Evolutionary conservation across 1,140 invertebrate genomes (phyloP).

Genomic region (Aleiodes sp.): DNA sequence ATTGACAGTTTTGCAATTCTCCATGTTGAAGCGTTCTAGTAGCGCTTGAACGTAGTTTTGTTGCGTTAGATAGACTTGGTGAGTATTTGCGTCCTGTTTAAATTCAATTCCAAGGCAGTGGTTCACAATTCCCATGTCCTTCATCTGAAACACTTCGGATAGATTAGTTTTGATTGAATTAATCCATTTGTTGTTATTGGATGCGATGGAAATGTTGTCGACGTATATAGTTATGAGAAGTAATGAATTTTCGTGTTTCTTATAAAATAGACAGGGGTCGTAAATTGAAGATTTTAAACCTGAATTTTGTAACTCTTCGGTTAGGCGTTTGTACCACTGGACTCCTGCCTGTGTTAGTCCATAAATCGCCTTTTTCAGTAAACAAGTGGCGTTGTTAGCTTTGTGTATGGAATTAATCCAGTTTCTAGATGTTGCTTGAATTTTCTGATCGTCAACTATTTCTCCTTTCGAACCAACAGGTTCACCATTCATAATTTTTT

Average conservation of each 20-base stretch:
- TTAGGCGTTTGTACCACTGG: constrained; percentile 42
- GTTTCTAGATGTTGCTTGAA: constrained; percentile 17
- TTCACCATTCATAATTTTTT: neutral
- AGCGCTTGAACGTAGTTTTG: neutral
- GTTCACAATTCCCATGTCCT: neutral
- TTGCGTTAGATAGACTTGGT: neutral
- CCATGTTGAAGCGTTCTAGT: neutral
- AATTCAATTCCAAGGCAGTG: neutral
- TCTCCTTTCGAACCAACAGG: neutral
- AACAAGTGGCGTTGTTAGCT: constrained; percentile 29
- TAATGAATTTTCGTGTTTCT: constrained; percentile 28
- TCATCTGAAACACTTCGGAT: neutral
- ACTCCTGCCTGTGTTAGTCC: constrained; percentile 47
- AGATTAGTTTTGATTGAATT: constrained; percentile 1
- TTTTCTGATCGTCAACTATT: neutral
- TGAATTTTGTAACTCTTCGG: constrained; percentile 25
- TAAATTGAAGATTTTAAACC: constrained; percentile 28
- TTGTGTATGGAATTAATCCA: constrained; percentile 18
- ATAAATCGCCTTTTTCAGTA: constrained; percentile 48
- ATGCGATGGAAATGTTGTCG: constrained; percentile 52
- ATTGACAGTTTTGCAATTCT: neutral
- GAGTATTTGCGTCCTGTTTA: neutral
- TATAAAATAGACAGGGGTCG: constrained; percentile 40
- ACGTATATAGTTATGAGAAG: constrained; percentile 51
- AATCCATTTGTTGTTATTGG: constrained; percentile 27